Percentiles rank a stretch among this genome's conserved stretches.
These are phyloP conservation scores for Bombus confusus DNA, from an alignment of 1,140 invertebrate species.

Conservation along the genomic window DNA sequence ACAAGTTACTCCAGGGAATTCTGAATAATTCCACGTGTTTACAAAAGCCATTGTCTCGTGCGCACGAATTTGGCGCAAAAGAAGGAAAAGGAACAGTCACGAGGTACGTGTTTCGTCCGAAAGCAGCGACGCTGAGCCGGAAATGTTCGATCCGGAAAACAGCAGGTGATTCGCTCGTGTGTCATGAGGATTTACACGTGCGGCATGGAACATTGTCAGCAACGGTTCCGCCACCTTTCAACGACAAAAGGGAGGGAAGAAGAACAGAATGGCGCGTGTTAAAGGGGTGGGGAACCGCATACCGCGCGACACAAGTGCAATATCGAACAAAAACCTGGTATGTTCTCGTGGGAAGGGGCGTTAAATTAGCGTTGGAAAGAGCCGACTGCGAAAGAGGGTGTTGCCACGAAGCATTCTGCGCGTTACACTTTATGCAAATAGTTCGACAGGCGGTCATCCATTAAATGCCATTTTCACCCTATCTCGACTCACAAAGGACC, in stretches of 20 bases:
- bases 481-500: conserved; percentile 35
- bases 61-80: background rate
- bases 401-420: background rate
- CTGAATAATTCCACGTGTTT: no score
- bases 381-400: background rate
- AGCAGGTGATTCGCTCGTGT: background rate
- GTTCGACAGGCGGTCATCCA: conserved; percentile 47
- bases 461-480: conserved; percentile 65
- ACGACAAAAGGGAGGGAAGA: background rate
- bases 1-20: no score
- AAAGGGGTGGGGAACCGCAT: background rate
- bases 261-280: background rate
- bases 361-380: conserved; percentile 32
- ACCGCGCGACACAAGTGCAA: background rate
- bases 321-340: conserved; percentile 16
- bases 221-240: background rate
- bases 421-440: conserved; percentile 60
- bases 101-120: background rate
- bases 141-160: background rate
- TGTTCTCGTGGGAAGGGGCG: background rate
- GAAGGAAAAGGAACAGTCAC: background rate
- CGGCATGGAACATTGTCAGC: conserved; percentile 5
- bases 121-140: background rate
- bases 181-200: background rate
- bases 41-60: no score